Evolutionary conservation across 2,888 invertebrate genomes (phyloP).

Genomic region (Chrysotoxum bicinctum): DNA sequence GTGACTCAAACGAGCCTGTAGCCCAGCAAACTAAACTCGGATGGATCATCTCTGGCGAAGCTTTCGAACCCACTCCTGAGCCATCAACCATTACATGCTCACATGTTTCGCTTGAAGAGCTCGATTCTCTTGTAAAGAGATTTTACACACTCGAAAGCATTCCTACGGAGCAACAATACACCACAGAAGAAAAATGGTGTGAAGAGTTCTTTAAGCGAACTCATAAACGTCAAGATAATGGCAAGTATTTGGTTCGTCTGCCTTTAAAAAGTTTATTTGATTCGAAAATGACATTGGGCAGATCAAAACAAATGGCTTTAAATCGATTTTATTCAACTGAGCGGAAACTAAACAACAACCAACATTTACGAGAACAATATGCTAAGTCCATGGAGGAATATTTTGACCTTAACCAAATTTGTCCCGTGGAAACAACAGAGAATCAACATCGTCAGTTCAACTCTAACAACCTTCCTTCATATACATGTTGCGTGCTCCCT

Average conservation of each 20-base stretch:
- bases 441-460: slow-evolving; percentile 32
- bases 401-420: slow-evolving; percentile 44
- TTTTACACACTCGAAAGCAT: slow-evolving; percentile 19
- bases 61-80: not conserved
- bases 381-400: slow-evolving; percentile 24
- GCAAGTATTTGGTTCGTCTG: slow-evolving; percentile 41
- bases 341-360: not conserved
- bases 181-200: slow-evolving; percentile 53
- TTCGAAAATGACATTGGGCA: slow-evolving; percentile 6
- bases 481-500: too few relatives aligned
- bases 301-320: slow-evolving; percentile 47
- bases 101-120: too few relatives aligned
- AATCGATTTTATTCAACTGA: too few relatives aligned
- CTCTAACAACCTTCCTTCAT: too few relatives aligned
- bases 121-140: slow-evolving; percentile 1
- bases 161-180: slow-evolving; percentile 2
- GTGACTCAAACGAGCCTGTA: slow-evolving; percentile 17
- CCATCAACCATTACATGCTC: too few relatives aligned
- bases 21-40: slow-evolving; percentile 25
- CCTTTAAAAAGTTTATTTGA: slow-evolving; percentile 31
- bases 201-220: slow-evolving; percentile 47
- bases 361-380: slow-evolving; percentile 6
- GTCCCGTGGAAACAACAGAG: slow-evolving; percentile 40
- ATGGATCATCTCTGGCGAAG: slow-evolving; percentile 31
- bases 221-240: too few relatives aligned